phyloP scores from a whole-genome alignment of 2,113 vertebrate genomes.

The Brachirus orientalis region DNA sequence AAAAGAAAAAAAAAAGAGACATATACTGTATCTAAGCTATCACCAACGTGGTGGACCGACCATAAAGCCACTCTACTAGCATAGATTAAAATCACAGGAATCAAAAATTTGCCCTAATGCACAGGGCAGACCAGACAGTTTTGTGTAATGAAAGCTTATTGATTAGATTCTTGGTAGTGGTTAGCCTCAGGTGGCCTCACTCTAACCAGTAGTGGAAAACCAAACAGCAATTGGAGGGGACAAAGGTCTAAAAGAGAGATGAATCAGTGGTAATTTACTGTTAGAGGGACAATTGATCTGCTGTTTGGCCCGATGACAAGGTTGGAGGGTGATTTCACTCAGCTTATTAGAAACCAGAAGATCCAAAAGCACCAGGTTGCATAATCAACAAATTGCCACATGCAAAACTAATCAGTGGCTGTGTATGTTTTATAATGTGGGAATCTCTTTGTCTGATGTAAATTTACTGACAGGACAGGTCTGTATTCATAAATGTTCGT shows the following conservation, averaged over 20 bases:
- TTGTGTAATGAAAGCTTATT: conserved; percentile 73
- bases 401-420: conserved; percentile 28
- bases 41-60: too few relatives aligned
- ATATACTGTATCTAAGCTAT: too few relatives aligned
- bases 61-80: too few relatives aligned
- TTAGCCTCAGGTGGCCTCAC: conserved; percentile 69
- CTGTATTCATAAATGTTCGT: conserved; percentile 19
- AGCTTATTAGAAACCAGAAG: conserved; percentile 49
- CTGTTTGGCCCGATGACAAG: conserved; percentile 75
- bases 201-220: conserved; percentile 72
- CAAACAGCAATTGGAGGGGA: conserved; percentile 66
- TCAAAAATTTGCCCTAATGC: conserved; percentile 54
- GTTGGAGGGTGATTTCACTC: conserved; percentile 60
- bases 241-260: conserved; percentile 74
- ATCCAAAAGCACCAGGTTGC: conserved; percentile 61
- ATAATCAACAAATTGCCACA: conserved; percentile 53
- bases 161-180: conserved; percentile 61
- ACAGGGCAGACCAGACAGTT: conserved; percentile 62
- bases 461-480: conserved; percentile 8
- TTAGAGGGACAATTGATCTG: conserved; percentile 79
- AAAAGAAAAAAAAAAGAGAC: too few relatives aligned
- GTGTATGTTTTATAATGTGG: conserved; percentile 35
- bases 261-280: conserved; percentile 75
- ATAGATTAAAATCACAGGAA: conserved; percentile 3
- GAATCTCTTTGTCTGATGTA: conserved; percentile 27